A percentile compares a stretch with the other conserved stretches of the same genome.
These are phyloP conservation scores for Stichodactyla mertensii DNA, from an alignment of 64 coral and sea anemone species.

Conservation along the genomic window DNA sequence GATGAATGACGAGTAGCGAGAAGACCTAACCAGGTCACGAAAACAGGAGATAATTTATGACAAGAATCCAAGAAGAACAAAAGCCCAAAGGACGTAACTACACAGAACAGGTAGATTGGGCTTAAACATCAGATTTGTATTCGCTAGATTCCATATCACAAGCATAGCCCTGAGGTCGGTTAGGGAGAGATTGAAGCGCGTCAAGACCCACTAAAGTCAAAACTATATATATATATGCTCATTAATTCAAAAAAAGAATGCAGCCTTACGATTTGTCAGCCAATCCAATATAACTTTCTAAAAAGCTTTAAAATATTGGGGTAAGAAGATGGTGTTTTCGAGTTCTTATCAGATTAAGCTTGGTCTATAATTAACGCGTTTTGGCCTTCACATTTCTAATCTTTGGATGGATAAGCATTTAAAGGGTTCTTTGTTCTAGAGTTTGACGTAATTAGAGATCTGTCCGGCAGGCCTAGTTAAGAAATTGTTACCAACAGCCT, in stretches of 20 bases:
- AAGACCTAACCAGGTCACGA: background rate
- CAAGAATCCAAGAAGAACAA: background rate
- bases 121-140: too few relatives aligned
- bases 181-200: background rate
- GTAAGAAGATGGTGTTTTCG: background rate
- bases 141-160: too few relatives aligned
- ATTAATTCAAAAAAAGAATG: background rate
- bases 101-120: background rate
- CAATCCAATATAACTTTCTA: background rate
- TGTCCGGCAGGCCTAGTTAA: background rate
- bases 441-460: background rate
- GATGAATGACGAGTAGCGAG: background rate
- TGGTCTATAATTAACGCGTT: background rate
- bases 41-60: background rate
- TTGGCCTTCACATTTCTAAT: background rate
- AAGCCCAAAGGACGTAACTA: background rate
- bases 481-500: too few relatives aligned
- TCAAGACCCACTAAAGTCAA: background rate
- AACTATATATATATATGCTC: background rate
- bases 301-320: background rate
- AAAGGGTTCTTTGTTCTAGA: background rate
- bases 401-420: background rate
- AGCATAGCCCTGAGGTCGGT: background rate
- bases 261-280: background rate
- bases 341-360: background rate